These are phyloP conservation scores for Hypanus sabinus DNA, from an alignment of 2,113 vertebrate genomes.

Conservation along the genomic window DNA sequence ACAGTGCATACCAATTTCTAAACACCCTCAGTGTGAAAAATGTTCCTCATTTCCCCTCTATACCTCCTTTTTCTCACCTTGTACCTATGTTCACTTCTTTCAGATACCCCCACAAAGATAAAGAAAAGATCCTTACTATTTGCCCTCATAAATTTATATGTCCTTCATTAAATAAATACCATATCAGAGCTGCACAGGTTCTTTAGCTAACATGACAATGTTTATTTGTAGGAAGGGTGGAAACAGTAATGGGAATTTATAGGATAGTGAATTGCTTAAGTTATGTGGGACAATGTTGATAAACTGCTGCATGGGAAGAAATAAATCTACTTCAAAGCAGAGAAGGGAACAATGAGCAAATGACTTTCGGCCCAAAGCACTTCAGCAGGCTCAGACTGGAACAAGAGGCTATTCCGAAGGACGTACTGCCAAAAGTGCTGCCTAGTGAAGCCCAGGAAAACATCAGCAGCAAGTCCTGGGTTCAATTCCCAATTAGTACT, in stretches of 20 bases:
- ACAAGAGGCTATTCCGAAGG: neutral
- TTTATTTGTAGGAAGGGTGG: neutral
- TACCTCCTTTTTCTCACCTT: too few species aligned
- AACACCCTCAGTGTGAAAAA: too few species aligned
- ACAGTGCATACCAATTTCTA: too few species aligned
- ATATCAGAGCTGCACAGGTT: neutral
- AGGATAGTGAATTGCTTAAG: neutral
- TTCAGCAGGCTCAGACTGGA: neutral
- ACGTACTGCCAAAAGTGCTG: neutral
- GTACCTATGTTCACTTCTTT: too few species aligned
- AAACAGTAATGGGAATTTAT: neutral
- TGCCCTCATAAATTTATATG: too few species aligned
- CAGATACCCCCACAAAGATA: too few species aligned
- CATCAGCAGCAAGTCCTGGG: neutral
- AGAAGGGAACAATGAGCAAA: constrained; percentile 12
- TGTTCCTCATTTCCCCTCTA: too few species aligned
- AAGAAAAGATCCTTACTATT: too few species aligned
- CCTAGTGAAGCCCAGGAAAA: neutral
- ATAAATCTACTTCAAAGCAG: constrained; percentile 3
- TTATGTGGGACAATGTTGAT: neutral
- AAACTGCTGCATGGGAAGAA: neutral
- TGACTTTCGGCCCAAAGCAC: neutral
- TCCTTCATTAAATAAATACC: neutral
- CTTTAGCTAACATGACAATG: neutral
- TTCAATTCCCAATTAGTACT: neutral